These are phyloP conservation scores for Ceratosolen fusciceps DNA, from an alignment of 1,140 invertebrate species.

Conservation along the genomic window DNA sequence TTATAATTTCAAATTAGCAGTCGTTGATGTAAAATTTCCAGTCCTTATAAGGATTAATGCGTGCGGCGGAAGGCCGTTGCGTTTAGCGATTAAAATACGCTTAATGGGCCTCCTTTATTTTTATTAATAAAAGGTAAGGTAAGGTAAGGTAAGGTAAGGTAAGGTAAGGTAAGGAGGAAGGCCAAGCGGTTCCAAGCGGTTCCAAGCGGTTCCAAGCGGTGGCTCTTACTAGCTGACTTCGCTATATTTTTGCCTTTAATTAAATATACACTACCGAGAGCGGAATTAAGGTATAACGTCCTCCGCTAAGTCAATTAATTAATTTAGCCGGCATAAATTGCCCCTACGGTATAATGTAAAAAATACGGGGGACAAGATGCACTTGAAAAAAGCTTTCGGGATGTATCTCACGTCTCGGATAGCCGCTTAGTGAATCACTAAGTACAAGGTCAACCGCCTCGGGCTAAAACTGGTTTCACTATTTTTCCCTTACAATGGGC, in stretches of 20 bases:
- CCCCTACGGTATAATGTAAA: background rate
- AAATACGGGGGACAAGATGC: background rate
- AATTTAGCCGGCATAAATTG: background rate
- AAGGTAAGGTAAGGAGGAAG: no score
- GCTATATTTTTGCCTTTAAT: background rate
- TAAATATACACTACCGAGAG: background rate
- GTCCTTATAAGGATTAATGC: background rate
- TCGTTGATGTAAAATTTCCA: background rate
- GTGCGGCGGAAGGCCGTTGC: background rate
- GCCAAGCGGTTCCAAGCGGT: no score
- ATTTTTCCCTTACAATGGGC: slow-evolving; percentile 10
- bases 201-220: no score
- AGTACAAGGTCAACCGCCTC: slow-evolving; percentile 7
- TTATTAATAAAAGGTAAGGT: no score
- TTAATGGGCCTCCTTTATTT: no score
- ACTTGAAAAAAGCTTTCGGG: background rate
- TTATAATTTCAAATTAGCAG: no score
- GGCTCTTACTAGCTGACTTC: no score
- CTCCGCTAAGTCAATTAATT: background rate
- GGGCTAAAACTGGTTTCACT: slow-evolving; percentile 2
- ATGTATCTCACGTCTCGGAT: slow-evolving; percentile 1
- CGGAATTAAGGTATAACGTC: background rate
- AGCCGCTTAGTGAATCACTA: background rate
- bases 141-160: no score
- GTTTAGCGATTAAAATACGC: no score